Base-by-base conservation (phyloP, 2,113 vertebrate species). In the Hassar affinis region DNA sequence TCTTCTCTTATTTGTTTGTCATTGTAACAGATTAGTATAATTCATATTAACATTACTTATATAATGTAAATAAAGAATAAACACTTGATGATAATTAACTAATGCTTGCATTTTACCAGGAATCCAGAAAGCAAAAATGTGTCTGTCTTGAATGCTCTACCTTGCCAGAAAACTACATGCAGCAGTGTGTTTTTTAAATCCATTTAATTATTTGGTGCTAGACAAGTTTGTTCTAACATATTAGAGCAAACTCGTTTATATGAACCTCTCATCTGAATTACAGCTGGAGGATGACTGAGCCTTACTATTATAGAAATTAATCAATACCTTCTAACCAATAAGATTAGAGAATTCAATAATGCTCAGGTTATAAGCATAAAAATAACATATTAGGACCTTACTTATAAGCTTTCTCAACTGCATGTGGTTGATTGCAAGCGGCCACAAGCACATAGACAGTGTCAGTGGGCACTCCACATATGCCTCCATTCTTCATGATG, bases 381-480 rank as follows among this genome's bases (percentile, higher is more conserved):
- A 71, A n/a, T 47, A 42, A 38, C 45, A 25, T 27, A 17, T 27
- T 22, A 33, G 61, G 72, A 52, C 90, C 94, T 92, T 86, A 97
- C 96, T 92, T 93, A 91, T 95, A 96, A 76, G 96, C 96, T 84
- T 95, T 96, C 86, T 96, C 89, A 25, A 97, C 95, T 0, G 95
- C 96, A 1, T 96, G 93, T 0, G 96, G 96, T 25, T 94, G 93
- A 87, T 92, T 95, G 88, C 96, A 97, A 66, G 96, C 96, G 22
- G 96, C 96, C 78, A 96, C 96, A 22, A 97, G 93, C 85, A 97
- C 96, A 5, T 97, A 97, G 77, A 97, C 96, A 0, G 96, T 97
- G 86, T 97, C 96, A 0, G 96, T 97, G 25, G 96, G 96, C 91
- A 97, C 94, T 79, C 95, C 95, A 27, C 96, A 96, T 47, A 93